Conservation (phyloP, 2,888 invertebrate species). For the Zootermopsis nevadensis region DNA sequence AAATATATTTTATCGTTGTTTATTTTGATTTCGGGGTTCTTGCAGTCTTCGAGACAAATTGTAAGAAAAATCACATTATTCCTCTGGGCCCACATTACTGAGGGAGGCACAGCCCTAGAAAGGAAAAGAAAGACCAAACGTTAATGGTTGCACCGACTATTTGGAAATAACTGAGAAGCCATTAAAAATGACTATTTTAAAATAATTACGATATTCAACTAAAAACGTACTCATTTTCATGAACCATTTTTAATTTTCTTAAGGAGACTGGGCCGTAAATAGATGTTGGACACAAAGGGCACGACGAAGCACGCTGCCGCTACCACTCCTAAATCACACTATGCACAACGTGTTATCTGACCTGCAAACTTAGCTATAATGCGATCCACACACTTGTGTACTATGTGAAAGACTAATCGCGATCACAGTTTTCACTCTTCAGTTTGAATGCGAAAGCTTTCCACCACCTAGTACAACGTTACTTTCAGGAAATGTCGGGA, state of each 20-base stretch:
- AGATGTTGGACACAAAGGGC: background rate
- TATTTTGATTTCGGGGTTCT: constrained; percentile 83
- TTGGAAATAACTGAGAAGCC: background rate
- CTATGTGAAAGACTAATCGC: background rate
- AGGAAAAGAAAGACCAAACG: constrained; percentile 52
- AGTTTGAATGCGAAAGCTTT: background rate
- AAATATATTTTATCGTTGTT: constrained; percentile 75
- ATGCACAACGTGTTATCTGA: background rate
- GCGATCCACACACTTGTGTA: no score
- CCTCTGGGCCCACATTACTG: constrained; percentile 95
- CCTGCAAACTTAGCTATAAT: background rate
- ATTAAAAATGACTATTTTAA: background rate
- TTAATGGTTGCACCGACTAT: background rate
- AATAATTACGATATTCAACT: background rate
- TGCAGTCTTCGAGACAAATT: constrained; percentile 90
- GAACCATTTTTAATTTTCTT: constrained; percentile 29
- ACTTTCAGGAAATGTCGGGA: constrained; percentile 60
- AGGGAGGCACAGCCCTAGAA: constrained; percentile 77
- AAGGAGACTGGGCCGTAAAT: background rate
- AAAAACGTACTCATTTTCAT: constrained; percentile 42
- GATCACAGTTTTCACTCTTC: background rate
- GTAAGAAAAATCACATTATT: constrained; percentile 85
- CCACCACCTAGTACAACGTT: background rate
- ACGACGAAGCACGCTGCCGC: background rate
- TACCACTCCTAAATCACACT: background rate